Conservation (phyloP, 2,113 vertebrate species). For the Nipponia nippon region DNA sequence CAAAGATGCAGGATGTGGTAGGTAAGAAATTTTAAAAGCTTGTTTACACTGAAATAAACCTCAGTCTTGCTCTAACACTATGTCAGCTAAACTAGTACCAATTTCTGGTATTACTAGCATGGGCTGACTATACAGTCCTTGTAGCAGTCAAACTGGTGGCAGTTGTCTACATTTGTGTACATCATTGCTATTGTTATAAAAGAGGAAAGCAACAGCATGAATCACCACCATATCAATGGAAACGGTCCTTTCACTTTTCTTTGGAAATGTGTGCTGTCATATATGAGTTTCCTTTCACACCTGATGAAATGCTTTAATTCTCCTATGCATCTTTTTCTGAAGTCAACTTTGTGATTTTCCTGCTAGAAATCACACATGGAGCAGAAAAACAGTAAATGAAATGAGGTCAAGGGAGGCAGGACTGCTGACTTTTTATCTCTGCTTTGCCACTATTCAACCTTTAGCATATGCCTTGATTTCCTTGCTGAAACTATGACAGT, state of each 20-base stretch:
- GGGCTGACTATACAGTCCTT: not conserved
- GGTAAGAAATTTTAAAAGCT: not conserved
- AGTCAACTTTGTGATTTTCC: not conserved
- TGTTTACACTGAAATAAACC: not conserved
- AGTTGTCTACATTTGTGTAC: not conserved
- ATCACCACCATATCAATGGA: not conserved
- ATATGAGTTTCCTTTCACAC: not conserved
- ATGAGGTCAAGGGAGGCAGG: not conserved
- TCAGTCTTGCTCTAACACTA: not conserved
- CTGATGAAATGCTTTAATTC: not conserved
- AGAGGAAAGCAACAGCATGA: not conserved
- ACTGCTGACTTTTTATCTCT: not conserved
- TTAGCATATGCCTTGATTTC: not conserved
- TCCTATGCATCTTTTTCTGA: not conserved
- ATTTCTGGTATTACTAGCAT: not conserved
- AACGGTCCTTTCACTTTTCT: not conserved
- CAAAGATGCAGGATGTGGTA: not conserved
- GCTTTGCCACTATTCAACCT: not conserved
- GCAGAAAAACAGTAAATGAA: not conserved
- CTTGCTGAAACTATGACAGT: not conserved
- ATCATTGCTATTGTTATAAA: not conserved
- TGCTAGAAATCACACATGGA: not conserved
- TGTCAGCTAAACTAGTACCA: not conserved
- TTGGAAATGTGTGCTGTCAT: not conserved
- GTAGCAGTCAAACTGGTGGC: not conserved